Conservation (phyloP, 2,113 vertebrate species). For the Melierax canorus region DNA sequence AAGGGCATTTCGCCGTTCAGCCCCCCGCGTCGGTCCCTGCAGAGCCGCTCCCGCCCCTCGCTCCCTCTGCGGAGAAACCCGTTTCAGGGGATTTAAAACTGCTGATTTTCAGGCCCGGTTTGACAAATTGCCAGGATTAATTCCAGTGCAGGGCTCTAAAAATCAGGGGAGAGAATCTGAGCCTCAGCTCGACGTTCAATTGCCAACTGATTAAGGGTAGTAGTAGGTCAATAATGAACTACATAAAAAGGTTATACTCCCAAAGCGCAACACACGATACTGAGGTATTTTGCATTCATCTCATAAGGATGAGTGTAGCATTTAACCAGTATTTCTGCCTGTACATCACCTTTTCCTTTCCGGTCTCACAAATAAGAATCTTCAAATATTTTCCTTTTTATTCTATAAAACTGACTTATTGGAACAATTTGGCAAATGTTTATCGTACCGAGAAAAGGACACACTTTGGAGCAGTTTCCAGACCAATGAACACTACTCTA, state of each 20-base stretch:
- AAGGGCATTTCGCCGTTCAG: fast-evolving
- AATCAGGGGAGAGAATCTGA: neutral
- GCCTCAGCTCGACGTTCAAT: neutral
- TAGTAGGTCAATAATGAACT: neutral
- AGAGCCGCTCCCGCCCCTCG: neutral
- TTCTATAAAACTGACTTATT: neutral
- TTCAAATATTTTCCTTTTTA: neutral
- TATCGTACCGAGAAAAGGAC: neutral
- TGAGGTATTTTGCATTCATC: neutral
- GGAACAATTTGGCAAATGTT: neutral
- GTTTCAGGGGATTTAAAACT: neutral
- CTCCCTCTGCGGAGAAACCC: neutral
- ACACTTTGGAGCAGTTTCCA: neutral
- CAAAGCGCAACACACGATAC: fast-evolving
- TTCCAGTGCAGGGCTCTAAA: neutral
- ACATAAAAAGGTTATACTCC: neutral
- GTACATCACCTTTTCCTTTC: neutral
- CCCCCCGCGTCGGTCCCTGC: neutral
- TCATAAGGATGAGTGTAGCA: neutral
- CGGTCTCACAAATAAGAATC: neutral
- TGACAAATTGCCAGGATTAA: neutral
- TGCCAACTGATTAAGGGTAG: neutral
- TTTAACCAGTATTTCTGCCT: neutral
- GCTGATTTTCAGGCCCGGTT: neutral
- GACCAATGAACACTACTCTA: neutral